Conservation (phyloP, 2,797 vertebrate species). For the Luscinia megarhynchos region DNA sequence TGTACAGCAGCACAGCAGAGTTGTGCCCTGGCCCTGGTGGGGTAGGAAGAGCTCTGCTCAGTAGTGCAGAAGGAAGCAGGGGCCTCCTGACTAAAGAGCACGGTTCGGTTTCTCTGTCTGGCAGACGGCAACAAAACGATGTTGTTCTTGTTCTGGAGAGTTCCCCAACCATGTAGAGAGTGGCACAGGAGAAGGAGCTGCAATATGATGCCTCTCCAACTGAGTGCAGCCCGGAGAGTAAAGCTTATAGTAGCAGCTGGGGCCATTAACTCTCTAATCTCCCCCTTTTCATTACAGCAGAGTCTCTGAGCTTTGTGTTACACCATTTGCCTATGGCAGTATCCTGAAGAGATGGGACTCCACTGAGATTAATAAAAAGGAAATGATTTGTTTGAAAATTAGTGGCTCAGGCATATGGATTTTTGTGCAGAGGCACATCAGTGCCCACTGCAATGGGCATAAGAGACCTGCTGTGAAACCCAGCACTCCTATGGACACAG, state of each 20-base stretch:
- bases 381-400: constrained; percentile 9
- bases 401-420: background rate
- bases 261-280: constrained; percentile 23
- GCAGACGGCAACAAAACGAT: background rate
- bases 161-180: background rate
- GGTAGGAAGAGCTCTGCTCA: background rate
- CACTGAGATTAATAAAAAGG: background rate
- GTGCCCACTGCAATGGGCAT: background rate
- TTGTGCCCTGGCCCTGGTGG: fast-evolving
- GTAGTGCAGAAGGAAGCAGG: background rate
- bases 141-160: constrained; percentile 37
- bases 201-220: constrained; percentile 45
- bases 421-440: background rate
- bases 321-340: background rate
- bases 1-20: background rate
- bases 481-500: fast-evolving
- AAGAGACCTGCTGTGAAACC: background rate
- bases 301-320: constrained; percentile 33
- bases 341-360: background rate
- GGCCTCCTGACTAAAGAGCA: background rate
- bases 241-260: constrained; percentile 2
- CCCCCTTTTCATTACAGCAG: background rate
- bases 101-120: background rate
- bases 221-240: background rate
- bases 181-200: constrained; percentile 26